phyloP scores from a whole-genome alignment of 2,797 vertebrate species.

The Leucoraja ocellata region DNA sequence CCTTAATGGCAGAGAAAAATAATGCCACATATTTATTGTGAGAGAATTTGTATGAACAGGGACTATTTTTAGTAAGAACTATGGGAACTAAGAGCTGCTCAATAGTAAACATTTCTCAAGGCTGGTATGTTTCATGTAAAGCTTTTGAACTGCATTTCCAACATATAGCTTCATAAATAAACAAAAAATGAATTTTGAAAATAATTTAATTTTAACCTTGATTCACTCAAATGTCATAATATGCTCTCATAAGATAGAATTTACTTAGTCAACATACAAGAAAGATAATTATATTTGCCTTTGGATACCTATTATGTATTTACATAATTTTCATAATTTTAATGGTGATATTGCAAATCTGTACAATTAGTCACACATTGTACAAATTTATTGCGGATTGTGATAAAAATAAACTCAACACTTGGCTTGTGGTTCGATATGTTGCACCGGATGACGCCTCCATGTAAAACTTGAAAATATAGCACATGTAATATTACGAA shows the following conservation, averaged over 20 bases:
- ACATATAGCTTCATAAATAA: neutral
- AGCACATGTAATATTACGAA: neutral
- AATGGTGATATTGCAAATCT: neutral
- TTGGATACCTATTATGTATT: neutral
- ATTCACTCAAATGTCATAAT: neutral
- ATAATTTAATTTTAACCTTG: neutral
- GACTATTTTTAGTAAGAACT: neutral
- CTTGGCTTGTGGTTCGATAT: neutral
- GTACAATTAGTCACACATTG: slow-evolving; percentile 33
- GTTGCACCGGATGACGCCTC: neutral
- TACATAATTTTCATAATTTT: neutral
- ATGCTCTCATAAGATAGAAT: neutral
- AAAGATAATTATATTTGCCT: neutral
- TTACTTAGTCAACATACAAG: neutral
- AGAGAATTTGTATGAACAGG: neutral
- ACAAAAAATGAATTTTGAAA: neutral
- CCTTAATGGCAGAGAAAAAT: neutral
- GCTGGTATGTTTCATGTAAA: neutral
- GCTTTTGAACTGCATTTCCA: neutral
- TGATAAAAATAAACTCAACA: slow-evolving; percentile 41
- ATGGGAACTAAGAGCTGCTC: neutral
- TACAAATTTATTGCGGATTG: slow-evolving; percentile 42
- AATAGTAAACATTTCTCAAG: neutral
- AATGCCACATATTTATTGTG: neutral
- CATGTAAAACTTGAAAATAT: too few species aligned